Base-by-base conservation (phyloP, 1,140 invertebrate species). In the Achroia grisella region DNA sequence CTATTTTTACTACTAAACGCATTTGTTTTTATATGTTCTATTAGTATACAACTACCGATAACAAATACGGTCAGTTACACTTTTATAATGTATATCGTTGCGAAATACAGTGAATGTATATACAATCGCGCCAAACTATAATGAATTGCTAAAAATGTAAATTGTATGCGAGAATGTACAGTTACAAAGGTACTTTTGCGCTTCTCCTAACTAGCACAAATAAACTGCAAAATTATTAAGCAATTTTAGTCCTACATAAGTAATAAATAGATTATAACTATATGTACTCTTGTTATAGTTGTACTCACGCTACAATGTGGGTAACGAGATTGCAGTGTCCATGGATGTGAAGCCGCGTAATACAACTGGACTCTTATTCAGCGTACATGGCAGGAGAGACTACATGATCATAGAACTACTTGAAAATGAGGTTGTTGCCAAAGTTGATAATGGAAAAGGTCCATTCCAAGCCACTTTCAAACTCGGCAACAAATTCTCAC, bases 321-420 rank as follows among this genome's bases (percentile, higher is more conserved):
- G 95, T 0, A 76, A 88, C 32, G 90, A 92, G 44, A 89, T 97
- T 30, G 91, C 92, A 2, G 92, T 98, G 36, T 90, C 89, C 29
- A 89, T 99, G 87, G 93, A 97, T 30, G 93, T 99, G 34, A 95
- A 95, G 58, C 95, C 97, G 5, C 89, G 97, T 13, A 91, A 92
- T 44, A 89, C 91, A 8, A 91, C 91, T 1, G 97, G 96, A 10
- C 85, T 98, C 2, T 70, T 98, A 12, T 87, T 98, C 41, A 90
- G 92, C 3, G 94, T 97, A 3, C 92, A 96, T 62, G 93, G 93
- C 6, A 91, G 88, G 54, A 88, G 88, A 33, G 95, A 98, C 60
- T 98, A 91, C 65, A 76, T 98, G 39, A 86, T 98, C 4, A 81
- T 99, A 9, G 95, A 99, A 73, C 89, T 99, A 81, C 82, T 95